phyloP scores from a whole-genome alignment of 2,888 invertebrate species.

The Synergus umbraculus region DNA sequence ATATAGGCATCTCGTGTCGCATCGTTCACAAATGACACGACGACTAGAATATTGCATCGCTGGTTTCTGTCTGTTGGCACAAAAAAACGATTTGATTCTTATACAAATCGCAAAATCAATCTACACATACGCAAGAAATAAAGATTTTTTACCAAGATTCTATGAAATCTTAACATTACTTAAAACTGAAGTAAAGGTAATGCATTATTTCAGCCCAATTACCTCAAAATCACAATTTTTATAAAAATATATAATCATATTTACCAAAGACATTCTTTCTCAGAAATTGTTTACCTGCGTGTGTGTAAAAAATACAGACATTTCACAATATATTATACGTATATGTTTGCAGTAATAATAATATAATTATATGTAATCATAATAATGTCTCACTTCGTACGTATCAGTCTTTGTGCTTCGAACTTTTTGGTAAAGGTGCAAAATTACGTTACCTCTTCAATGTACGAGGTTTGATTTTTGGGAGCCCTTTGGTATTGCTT shows the following conservation, averaged over 20 bases:
- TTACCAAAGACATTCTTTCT: not conserved
- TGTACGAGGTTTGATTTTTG: constrained; percentile 41
- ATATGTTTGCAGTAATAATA: constrained; percentile 50
- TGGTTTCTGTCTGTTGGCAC: constrained; percentile 54
- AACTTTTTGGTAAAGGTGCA: constrained; percentile 51
- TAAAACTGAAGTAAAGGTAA: not conserved
- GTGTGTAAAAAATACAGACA: constrained; percentile 3
- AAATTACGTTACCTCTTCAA: constrained; percentile 43
- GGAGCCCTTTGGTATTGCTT: constrained; percentile 32
- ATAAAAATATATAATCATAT: constrained; percentile 27
- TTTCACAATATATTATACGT: constrained; percentile 45
- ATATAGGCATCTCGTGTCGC: constrained; percentile 64
- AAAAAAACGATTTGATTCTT: constrained; percentile 31
- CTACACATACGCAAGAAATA: constrained; percentile 17
- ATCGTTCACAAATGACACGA: constrained; percentile 56
- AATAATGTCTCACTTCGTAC: constrained; percentile 65
- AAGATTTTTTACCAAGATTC: not conserved
- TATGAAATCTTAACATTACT: not conserved
- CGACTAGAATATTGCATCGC: constrained; percentile 65
- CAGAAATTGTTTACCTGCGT: constrained; percentile 19
- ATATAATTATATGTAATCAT: constrained; percentile 35
- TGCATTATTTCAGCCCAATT: not conserved
- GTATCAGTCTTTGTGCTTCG: constrained; percentile 70
- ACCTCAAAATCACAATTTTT: constrained; percentile 19
- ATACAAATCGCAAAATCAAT: not conserved